phyloP scores from a whole-genome alignment of 1,140 invertebrate genomes.

The Drosophila nigrodunni region DNA sequence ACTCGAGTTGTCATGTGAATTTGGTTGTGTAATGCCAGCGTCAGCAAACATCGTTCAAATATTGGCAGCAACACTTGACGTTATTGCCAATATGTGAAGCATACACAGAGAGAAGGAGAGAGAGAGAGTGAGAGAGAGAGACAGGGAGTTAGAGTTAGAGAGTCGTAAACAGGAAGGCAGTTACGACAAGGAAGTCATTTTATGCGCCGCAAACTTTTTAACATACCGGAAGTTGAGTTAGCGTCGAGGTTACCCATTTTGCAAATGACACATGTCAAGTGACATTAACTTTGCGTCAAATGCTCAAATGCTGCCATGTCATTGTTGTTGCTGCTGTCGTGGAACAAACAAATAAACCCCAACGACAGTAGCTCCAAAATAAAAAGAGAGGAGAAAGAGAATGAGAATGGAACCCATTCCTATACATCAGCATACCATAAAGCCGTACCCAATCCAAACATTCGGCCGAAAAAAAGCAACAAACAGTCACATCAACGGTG shows the following conservation, averaged over 20 bases:
- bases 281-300: constrained; percentile 82
- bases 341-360: constrained; percentile 76
- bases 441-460: constrained; percentile 6
- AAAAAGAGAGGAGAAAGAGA: no score
- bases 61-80: constrained; percentile 80
- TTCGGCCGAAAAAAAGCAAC: background rate
- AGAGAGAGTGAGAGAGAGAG: constrained; percentile 7
- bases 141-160: constrained; percentile 23
- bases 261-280: constrained; percentile 83
- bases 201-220: constrained; percentile 83
- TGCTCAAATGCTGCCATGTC: constrained; percentile 54
- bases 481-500: constrained; percentile 34
- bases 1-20: constrained; percentile 9
- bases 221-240: constrained; percentile 83
- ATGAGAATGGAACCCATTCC: background rate
- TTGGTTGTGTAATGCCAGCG: constrained; percentile 40
- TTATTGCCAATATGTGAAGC: constrained; percentile 77
- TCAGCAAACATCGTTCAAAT: constrained; percentile 60
- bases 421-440: background rate
- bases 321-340: constrained; percentile 59
- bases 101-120: constrained; percentile 27
- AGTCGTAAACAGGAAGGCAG: constrained; percentile 80
- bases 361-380: background rate
- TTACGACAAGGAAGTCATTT: constrained; percentile 81
- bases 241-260: constrained; percentile 78